A percentile compares a stretch with the other conserved stretches of the same genome.
phyloP scores from a whole-genome alignment of 2,888 invertebrate species.

The Pilophorus perplexus region DNA sequence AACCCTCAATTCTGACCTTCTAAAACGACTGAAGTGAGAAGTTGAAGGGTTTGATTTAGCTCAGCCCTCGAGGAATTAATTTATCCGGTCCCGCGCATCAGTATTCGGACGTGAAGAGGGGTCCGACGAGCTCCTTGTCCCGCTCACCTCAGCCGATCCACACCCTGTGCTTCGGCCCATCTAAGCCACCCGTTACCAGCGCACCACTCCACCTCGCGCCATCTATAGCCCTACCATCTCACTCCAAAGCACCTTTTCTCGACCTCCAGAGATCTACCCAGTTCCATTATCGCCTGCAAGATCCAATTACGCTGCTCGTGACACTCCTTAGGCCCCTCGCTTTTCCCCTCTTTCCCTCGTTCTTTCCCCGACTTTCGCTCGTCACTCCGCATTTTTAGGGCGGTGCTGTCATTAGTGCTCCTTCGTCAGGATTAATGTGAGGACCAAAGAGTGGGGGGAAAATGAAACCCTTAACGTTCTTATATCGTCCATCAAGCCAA shows the following conservation, averaged over 20 bases:
- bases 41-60: constrained; percentile 13
- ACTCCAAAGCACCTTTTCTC: constrained; percentile 3
- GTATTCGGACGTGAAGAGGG: constrained; percentile 30
- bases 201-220: neutral
- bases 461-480: constrained; percentile 21
- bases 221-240: neutral
- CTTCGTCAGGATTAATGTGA: constrained; percentile 29
- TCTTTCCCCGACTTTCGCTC: constrained; percentile 17
- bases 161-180: neutral
- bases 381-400: constrained; percentile 30
- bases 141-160: neutral
- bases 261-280: constrained; percentile 35
- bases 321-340: constrained; percentile 16
- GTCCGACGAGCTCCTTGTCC: constrained; percentile 8
- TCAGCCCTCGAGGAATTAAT: constrained; percentile 18
- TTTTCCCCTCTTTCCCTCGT: constrained; percentile 7
- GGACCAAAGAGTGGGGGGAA: constrained; percentile 19
- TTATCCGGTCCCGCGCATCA: constrained; percentile 25
- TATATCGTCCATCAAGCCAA: constrained; percentile 31
- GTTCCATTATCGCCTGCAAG: constrained; percentile 37
- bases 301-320: constrained; percentile 39
- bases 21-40: neutral
- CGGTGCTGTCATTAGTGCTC: constrained; percentile 28
- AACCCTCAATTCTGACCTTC: no score
- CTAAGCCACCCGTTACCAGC: neutral